Conservation (phyloP, 2,113 vertebrate species). For the Eudyptes chrysolophus region DNA sequence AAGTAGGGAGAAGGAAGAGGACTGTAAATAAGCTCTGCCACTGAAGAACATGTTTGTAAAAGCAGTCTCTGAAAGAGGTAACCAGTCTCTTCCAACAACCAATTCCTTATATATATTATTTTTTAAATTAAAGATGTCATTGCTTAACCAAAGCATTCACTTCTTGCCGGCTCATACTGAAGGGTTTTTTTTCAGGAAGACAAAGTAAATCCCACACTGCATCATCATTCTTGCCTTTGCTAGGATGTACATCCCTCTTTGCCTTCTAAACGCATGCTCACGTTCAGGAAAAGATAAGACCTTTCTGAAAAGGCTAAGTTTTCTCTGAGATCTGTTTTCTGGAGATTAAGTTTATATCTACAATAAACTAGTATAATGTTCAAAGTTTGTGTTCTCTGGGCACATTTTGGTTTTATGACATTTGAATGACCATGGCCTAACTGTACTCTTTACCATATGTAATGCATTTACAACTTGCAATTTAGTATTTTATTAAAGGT, state of each 20-base stretch:
- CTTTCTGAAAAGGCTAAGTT: background rate
- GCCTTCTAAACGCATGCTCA: background rate
- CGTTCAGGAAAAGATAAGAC: background rate
- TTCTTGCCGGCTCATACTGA: background rate
- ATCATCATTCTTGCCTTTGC: background rate
- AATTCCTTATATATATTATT: too few species aligned
- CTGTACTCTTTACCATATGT: background rate
- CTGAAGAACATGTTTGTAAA: background rate
- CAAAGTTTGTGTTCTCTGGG: background rate
- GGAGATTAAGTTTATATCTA: background rate
- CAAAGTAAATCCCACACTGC: background rate
- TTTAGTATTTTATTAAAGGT: background rate
- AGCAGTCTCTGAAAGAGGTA: background rate
- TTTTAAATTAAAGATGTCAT: background rate
- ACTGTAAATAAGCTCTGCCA: background rate
- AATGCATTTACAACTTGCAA: background rate
- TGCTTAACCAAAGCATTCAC: background rate
- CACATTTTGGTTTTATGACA: background rate
- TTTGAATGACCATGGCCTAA: background rate
- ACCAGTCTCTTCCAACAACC: background rate
- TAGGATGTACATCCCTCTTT: rapidly evolving
- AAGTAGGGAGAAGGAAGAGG: background rate
- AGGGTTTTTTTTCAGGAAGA: background rate
- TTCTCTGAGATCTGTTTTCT: background rate
- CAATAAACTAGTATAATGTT: rapidly evolving